Base-by-base conservation (phyloP, 1,140 invertebrate species). In the Chelonus insularis region DNA sequence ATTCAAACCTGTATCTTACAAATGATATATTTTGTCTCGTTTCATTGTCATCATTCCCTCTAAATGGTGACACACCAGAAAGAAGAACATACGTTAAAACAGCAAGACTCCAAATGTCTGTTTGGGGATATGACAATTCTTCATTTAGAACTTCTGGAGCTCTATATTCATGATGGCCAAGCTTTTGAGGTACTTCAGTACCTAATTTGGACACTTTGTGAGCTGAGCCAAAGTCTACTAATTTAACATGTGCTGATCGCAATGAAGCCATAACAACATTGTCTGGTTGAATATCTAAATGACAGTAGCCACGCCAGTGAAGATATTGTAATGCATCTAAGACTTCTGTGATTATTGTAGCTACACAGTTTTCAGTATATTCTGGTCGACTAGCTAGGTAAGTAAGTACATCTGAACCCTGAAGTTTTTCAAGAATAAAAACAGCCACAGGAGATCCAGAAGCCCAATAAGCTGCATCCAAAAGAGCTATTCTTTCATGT, bases 81-180 rank as follows among this genome's bases (percentile, higher is more conserved):
- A 99, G 80, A 75, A 99, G 83, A n/a, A 97, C 84, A 81, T 99
- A 99, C 1, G 92, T 86, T 0, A 99, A 81, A 4, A 96, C 93
- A 18, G 95, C 97, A 18, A 99, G 84, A 48, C 91, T 91, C 97
- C 97, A 99, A 66, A 99, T 91, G 79, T 99, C 97, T 21, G 93
- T 93, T 73, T 96, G 91, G 2, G 91, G 91, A 73, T 88, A 91
- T 4, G 93, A 90, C 11, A 88, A 86, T 77, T 93, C 90, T 69
- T 95, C 93, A 72, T 88, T 88, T 21, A 98, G 79, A 56, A 98
- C 87, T 82, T 99, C 97, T 0, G 97, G 97, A 2, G 97, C 93
- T 89, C 87, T 86, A 70, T 89, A 93, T 70, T 93, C 91, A 1
- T 85, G 78, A 69, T 88, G 84, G 14, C 90, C 89, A 2, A 86